Conservation (phyloP, 2,797 vertebrate genomes). For the Sebastes baramenuke region DNA sequence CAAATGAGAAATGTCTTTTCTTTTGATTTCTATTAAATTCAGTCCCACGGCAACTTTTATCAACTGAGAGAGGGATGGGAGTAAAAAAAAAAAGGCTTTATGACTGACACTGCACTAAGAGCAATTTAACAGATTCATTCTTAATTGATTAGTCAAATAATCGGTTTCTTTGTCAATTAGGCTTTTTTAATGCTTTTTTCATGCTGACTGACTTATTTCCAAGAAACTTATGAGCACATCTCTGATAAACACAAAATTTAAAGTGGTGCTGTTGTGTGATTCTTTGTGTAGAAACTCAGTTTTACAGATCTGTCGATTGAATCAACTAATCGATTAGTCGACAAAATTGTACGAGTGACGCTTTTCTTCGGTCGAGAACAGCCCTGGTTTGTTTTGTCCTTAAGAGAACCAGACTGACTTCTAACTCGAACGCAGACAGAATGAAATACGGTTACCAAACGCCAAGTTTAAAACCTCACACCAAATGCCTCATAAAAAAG, state of each 20-base stretch:
- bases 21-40: constrained; percentile 10
- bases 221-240: too few relatives aligned
- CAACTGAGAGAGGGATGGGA: neutral
- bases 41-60: neutral
- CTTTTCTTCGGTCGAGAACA: neutral
- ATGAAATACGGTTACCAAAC: constrained; percentile 16
- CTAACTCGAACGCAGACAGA: constrained; percentile 18
- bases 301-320: neutral
- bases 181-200: too few relatives aligned
- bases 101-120: neutral
- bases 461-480: constrained; percentile 59
- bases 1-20: neutral
- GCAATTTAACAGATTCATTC: constrained; percentile 3
- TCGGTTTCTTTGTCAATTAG: neutral
- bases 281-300: neutral
- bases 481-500: constrained; percentile 71
- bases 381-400: neutral
- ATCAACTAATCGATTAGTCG: neutral
- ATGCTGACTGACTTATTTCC: too few relatives aligned
- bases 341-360: neutral
- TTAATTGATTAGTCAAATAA: neutral
- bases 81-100: neutral
- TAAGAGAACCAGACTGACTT: neutral
- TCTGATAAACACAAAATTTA: too few relatives aligned
- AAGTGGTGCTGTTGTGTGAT: neutral